Evolutionary conservation across 2,888 invertebrate genomes (phyloP), one percentile per base, ranked within the genome.

Genomic region (Itoplectis maculator): DNA sequence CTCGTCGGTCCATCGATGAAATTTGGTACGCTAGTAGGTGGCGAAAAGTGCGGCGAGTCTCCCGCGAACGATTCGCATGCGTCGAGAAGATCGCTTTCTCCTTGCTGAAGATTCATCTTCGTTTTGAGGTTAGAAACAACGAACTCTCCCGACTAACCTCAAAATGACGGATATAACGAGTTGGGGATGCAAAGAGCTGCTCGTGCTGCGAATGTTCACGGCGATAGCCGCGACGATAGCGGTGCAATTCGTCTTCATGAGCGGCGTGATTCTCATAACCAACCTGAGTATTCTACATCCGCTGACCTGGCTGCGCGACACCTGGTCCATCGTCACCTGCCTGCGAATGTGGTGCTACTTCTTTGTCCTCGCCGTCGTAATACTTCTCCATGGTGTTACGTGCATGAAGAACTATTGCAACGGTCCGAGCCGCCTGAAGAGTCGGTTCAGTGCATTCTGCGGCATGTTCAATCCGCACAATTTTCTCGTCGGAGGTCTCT

Each of bases 381-480:
- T 96, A 9, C 95, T 96, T 81, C 94, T 96, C 6, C 96, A 96
- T 93, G 96, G 96, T n/a, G 93, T 96, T 51, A 94, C 96, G 45
- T 95, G 96, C 88, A 96, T 96, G 61, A 96, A 95, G 89, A 95
- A 95, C 85, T 96, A 96, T 87, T 94, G 96, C 29, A 93, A 94
- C 20, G 94, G 94, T 66, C 93, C 94, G 47, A 94, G 94, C 0
- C 96, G 95, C 87, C 94, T 95, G 83, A 94, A 95, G 49, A 96
- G 95, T 13, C 94, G 97, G 87, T 96, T 96, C 87, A 94, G 94
- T 2, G 95, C 95, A 93, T 93, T 96, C 69, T 89, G 95, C 42
- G 94, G 94, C 47, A 93, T 95, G 86, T 95, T 96, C 86, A 94
- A 95, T 0, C 82, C 95, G 0, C 95, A 95, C 87, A 95, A 95